Percentiles rank a stretch among this genome's conserved stretches.
These are phyloP conservation scores for Hydrochoerus hydrochaeris DNA, from an alignment of 2,113 vertebrate genomes.

Conservation along the genomic window DNA sequence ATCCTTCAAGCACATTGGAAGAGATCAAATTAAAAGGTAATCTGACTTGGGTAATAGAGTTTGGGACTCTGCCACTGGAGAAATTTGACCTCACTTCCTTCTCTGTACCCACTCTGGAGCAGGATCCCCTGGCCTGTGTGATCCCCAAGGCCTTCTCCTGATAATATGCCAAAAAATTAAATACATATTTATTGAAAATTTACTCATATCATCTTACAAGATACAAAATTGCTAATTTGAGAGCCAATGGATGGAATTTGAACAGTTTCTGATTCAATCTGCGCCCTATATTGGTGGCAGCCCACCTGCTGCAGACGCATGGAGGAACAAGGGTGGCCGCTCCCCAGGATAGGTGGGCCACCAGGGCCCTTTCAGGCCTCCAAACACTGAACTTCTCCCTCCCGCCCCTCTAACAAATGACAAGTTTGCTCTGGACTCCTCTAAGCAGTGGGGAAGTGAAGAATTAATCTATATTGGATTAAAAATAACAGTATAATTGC, in stretches of 20 bases:
- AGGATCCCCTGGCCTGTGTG: neutral
- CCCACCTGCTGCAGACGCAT: neutral
- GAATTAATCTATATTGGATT: constrained; percentile 74
- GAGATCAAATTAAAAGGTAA: neutral
- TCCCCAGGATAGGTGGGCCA: neutral
- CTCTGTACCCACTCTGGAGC: neutral
- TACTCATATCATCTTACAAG: neutral
- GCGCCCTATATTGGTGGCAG: neutral
- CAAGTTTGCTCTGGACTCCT: constrained; percentile 25
- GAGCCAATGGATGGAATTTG: neutral
- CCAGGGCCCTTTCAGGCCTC: neutral
- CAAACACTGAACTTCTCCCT: neutral
- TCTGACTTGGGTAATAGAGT: neutral
- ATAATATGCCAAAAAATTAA: neutral
- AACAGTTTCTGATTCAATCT: neutral
- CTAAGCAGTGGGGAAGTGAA: constrained; percentile 63
- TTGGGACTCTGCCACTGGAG: neutral
- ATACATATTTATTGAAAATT: neutral
- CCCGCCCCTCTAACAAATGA: neutral
- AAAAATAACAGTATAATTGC: constrained; percentile 75
- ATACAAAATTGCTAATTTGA: neutral
- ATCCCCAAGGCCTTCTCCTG: neutral
- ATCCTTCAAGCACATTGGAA: neutral
- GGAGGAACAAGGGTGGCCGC: neutral
- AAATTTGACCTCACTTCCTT: neutral